phyloP scores from a whole-genome alignment of 1,140 invertebrate species.

The Acromyrmex heyeri region DNA sequence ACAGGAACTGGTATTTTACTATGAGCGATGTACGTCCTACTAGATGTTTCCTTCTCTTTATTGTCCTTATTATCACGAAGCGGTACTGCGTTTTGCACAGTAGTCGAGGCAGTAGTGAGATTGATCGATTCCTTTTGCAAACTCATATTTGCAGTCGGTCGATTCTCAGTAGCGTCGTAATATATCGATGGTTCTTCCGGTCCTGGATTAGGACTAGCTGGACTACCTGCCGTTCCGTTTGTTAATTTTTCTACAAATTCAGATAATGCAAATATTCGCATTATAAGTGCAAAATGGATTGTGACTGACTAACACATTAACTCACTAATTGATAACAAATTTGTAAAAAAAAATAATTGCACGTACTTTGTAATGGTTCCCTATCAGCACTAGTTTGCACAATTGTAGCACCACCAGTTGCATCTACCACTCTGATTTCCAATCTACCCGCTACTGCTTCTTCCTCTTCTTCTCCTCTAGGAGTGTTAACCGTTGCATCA shows the following conservation, averaged over 20 bases:
- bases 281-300: conserved; percentile 3
- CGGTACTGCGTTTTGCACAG: conserved; percentile 74
- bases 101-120: conserved; percentile 72
- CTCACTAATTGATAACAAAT: neutral
- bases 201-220: conserved; percentile 86
- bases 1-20: conserved; percentile 87
- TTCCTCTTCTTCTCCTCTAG: conserved; percentile 84
- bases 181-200: conserved; percentile 89
- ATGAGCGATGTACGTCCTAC: conserved; percentile 80
- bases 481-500: conserved; percentile 72
- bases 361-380: conserved; percentile 84
- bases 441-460: conserved; percentile 92
- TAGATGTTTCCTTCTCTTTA: conserved; percentile 80
- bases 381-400: conserved; percentile 85
- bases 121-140: conserved; percentile 73
- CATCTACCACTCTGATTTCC: conserved; percentile 92
- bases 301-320: neutral
- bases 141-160: conserved; percentile 74
- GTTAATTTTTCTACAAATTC: conserved; percentile 82
- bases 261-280: neutral
- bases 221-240: conserved; percentile 86
- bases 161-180: conserved; percentile 89
- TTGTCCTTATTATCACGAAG: conserved; percentile 82
- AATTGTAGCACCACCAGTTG: conserved; percentile 85
- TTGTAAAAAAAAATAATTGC: neutral